Evolutionary conservation across 1,140 invertebrate genomes (phyloP).

Genomic region (Andrena cerasifolii): DNA sequence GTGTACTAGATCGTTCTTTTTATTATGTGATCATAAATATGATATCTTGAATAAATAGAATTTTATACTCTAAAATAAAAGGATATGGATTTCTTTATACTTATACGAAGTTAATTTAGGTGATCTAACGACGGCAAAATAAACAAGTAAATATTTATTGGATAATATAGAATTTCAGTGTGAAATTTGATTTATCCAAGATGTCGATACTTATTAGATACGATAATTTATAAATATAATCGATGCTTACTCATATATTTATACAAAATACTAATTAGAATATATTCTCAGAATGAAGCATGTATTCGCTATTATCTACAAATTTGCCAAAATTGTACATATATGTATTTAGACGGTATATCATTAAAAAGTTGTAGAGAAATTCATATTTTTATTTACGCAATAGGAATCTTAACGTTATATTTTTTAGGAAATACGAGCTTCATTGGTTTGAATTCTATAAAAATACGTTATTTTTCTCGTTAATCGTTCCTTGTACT

Average conservation of each 20-base stretch:
- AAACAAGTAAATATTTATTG: background rate
- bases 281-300: slow-evolving; percentile 19
- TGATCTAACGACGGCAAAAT: background rate
- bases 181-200: slow-evolving; percentile 41
- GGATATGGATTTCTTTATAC: slow-evolving; percentile 3
- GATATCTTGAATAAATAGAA: slow-evolving; percentile 47
- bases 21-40: background rate
- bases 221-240: slow-evolving; percentile 6
- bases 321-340: slow-evolving; percentile 56
- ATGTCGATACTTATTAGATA: background rate
- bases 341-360: slow-evolving; percentile 46
- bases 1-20: slow-evolving; percentile 5
- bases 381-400: slow-evolving; percentile 17
- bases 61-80: slow-evolving; percentile 16
- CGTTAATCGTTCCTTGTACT: slow-evolving; percentile 9
- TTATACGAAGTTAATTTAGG: background rate
- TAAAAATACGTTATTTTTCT: too few relatives aligned
- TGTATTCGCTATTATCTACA: slow-evolving; percentile 17
- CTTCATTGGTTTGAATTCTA: too few relatives aligned
- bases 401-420: slow-evolving; percentile 13
- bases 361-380: slow-evolving; percentile 32
- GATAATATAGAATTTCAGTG: background rate
- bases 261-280: slow-evolving; percentile 15
- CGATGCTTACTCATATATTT: slow-evolving; percentile 32
- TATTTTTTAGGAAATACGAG: slow-evolving; percentile 22